phyloP scores from a whole-genome alignment of 2,888 invertebrate species.

The Nycteola revayana region DNA sequence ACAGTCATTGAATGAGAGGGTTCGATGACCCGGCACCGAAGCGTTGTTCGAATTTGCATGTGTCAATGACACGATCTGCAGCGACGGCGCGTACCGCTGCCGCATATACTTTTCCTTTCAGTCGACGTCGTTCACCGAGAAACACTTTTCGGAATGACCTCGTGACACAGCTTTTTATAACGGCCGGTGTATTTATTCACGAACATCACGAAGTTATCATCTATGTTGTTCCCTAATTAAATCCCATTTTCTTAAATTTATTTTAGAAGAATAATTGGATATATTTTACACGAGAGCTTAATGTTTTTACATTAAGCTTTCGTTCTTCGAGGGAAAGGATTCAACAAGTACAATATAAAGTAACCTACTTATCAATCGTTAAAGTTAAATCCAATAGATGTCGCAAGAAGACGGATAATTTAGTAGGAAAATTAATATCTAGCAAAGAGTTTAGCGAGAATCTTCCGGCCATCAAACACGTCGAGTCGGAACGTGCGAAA shows the following conservation, averaged over 20 bases:
- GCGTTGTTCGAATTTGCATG: slow-evolving; percentile 76
- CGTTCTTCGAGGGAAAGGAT: too few relatives aligned
- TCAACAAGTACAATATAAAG: slow-evolving; percentile 26
- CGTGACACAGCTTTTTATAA: slow-evolving; percentile 52
- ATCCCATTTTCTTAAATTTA: too few relatives aligned
- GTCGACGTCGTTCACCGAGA: slow-evolving; percentile 57
- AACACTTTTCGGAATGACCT: slow-evolving; percentile 69
- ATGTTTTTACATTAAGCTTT: too few relatives aligned
- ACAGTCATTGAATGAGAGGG: slow-evolving; percentile 77
- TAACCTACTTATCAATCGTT: slow-evolving; percentile 15
- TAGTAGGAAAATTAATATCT: slow-evolving; percentile 64
- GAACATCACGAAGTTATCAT: too few relatives aligned
- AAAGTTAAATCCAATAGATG: slow-evolving; percentile 20
- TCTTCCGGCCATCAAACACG: slow-evolving; percentile 78
- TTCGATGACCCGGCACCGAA: slow-evolving; percentile 71
- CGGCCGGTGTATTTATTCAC: slow-evolving; percentile 9
- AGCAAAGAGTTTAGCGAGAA: slow-evolving; percentile 75
- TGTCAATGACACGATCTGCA: slow-evolving; percentile 77
- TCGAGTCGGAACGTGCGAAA: slow-evolving; percentile 76
- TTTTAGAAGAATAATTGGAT: too few relatives aligned
- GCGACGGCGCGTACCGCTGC: slow-evolving; percentile 46
- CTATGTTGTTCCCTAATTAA: slow-evolving; percentile 7
- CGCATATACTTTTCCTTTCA: slow-evolving; percentile 78
- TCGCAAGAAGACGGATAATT: slow-evolving; percentile 44
- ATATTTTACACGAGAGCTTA: too few relatives aligned